Conservation (phyloP, 2,888 invertebrate genomes). For the Hydropsyche betteni region DNA sequence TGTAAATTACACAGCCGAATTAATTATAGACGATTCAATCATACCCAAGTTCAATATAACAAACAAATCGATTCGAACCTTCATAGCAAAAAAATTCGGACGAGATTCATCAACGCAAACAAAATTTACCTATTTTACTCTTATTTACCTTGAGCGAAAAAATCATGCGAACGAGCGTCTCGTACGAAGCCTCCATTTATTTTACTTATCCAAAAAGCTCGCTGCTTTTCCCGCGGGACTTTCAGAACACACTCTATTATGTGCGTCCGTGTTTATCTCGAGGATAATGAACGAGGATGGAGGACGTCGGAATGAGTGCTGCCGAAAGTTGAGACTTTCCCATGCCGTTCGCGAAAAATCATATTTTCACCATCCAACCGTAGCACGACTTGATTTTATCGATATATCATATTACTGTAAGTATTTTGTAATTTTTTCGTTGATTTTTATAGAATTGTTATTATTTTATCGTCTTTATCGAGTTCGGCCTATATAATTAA, state of each 20-base stretch:
- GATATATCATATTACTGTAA: too few relatives aligned
- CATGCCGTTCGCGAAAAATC: too few relatives aligned
- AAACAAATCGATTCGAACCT: neutral
- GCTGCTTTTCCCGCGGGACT: conserved; percentile 20
- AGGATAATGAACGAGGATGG: conserved; percentile 31
- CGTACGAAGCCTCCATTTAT: conserved; percentile 27
- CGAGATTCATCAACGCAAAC: too few relatives aligned
- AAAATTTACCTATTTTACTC: too few relatives aligned
- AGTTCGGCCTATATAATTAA: too few relatives aligned
- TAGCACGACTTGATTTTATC: too few relatives aligned
- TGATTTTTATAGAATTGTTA: too few relatives aligned
- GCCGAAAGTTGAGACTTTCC: conserved; percentile 3
- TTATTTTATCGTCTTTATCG: too few relatives aligned
- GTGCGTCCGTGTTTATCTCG: conserved; percentile 22
- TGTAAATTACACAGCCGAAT: conserved; percentile 16
- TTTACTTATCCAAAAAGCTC: conserved; percentile 31
- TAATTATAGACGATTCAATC: neutral
- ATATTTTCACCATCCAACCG: too few relatives aligned
- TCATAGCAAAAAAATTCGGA: too few relatives aligned
- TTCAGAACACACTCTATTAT: conserved; percentile 22
- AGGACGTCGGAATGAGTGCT: neutral
- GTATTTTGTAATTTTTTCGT: too few relatives aligned
- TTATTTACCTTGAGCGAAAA: too few relatives aligned
- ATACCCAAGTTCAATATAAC: neutral
- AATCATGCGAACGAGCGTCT: neutral